Base-by-base conservation (phyloP, 2,888 invertebrate genomes). In the Eilema caniola region DNA sequence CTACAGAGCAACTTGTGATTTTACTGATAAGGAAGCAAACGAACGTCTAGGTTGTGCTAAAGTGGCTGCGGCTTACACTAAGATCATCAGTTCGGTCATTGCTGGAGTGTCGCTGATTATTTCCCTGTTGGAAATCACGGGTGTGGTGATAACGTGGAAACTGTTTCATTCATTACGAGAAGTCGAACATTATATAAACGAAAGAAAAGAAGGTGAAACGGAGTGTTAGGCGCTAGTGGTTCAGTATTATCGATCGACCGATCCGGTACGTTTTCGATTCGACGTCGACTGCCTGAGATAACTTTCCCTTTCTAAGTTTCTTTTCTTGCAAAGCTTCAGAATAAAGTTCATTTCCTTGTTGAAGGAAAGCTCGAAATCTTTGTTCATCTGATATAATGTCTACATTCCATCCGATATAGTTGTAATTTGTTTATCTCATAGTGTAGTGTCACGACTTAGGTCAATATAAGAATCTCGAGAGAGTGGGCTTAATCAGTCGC, bases 11-110 rank as follows among this genome's bases (percentile, higher is more conserved):
- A 91, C 89, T 14, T 95, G 95, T 68, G 95, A 95, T 62, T 95
- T 95, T 78, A 95, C 95, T 0, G 95, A 95, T 66, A 95, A 95
- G 79, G 95, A 95, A 79, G 95, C 95, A 0, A 95, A 95, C 72
- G 95, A 95, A 72, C 86, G 95, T 80, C 80, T 95, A 60, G 95
- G 95, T 60, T 95, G 95, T 88, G 94, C 95, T 77, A 95, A 95
- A 86, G 95, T 95, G 71, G 95, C 95, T 0, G 82, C 95, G n/a
- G 95, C 94, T 28, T 95, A 95, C 76, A 93, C 94, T 0, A 95
- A 95, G 84, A 95, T 95, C 67, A 94, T 95, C 78, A 94, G 93
- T 72, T 94, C 95, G 0, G 93, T 93, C 0, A 88, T 95, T 0
- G 95, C 94, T 12, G 95, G 93, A 20, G 92, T 93, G 53, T 93